Conservation (phyloP, 1,140 invertebrate genomes). For the Homarus americanus region DNA sequence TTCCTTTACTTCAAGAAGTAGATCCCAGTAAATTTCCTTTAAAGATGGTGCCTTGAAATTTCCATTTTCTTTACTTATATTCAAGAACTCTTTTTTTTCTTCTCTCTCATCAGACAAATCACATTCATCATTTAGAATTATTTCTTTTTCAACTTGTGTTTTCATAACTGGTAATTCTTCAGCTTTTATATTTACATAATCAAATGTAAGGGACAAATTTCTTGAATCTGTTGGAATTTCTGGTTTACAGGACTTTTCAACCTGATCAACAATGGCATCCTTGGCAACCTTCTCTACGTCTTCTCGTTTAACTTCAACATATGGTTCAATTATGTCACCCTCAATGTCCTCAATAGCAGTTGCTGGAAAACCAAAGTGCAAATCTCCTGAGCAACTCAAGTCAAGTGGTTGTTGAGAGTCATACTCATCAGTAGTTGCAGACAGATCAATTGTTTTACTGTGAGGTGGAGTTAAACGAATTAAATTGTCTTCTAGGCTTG, state of each 20-base stretch:
- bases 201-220: background rate
- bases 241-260: no score
- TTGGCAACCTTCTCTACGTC: background rate
- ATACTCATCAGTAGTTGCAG: background rate
- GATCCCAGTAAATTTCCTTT: conserved; percentile 20
- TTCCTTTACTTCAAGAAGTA: conserved; percentile 26
- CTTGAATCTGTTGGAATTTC: background rate
- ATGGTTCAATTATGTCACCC: conserved; percentile 54
- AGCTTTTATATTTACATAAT: background rate
- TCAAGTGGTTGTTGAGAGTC: conserved; percentile 18
- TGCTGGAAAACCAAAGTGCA: conserved; percentile 10
- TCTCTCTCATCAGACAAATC: background rate
- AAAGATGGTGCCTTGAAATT: background rate
- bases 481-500: background rate
- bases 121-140: background rate
- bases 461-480: conserved; percentile 29
- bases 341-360: conserved; percentile 44
- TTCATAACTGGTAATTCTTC: background rate
- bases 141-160: background rate
- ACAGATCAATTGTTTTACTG: conserved; percentile 51
- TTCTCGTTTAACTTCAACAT: conserved; percentile 6
- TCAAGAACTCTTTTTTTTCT: background rate
- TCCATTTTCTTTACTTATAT: background rate
- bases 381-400: conserved; percentile 5
- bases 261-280: background rate